phyloP scores from a whole-genome alignment of 2,888 invertebrate species.

The Cephus pygmeus region DNA sequence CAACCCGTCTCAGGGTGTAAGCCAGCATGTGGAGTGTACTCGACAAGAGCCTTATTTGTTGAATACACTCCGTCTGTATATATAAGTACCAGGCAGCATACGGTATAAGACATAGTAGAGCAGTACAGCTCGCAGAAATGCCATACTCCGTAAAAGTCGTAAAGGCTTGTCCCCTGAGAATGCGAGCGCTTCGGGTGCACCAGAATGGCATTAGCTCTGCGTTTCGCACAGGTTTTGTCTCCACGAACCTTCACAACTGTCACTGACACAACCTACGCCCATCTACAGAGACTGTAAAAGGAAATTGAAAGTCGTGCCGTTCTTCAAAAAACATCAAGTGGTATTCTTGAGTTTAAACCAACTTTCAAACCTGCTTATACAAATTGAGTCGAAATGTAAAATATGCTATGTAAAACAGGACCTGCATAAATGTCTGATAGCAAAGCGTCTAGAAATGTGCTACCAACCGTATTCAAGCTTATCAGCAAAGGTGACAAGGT shows the following conservation, averaged over 20 bases:
- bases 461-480: too few species aligned
- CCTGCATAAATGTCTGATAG: background rate
- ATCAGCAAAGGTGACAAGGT: too few species aligned
- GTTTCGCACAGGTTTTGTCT: background rate
- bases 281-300: background rate
- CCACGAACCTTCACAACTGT: background rate
- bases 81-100: conserved; percentile 27
- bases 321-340: background rate
- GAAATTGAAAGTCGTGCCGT: background rate
- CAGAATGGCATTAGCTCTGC: background rate
- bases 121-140: background rate
- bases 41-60: conserved; percentile 59
- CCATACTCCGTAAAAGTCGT: conserved; percentile 5
- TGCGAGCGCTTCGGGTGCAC: conserved; percentile 24
- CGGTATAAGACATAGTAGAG: background rate
- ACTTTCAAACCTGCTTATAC: background rate
- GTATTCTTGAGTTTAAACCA: background rate
- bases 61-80: conserved; percentile 38
- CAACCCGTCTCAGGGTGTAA: conserved; percentile 17
- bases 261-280: background rate
- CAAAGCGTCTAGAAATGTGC: too few species aligned
- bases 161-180: conserved; percentile 42
- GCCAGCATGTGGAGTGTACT: conserved; percentile 34
- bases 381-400: background rate
- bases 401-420: background rate